Base-by-base conservation (phyloP, 2,888 invertebrate species). In the Iselma pallidipennis region DNA sequence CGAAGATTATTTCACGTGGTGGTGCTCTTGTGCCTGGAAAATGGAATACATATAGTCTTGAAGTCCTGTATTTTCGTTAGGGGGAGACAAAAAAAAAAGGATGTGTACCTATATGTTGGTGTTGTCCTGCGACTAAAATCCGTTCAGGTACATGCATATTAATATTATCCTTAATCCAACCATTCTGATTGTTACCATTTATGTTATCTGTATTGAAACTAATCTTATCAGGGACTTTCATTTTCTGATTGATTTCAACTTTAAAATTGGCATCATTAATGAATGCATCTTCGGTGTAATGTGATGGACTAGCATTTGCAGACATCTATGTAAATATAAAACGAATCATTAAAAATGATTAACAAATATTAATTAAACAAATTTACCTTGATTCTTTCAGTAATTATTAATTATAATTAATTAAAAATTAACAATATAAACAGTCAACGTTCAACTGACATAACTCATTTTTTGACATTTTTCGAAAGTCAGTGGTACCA, bases 71-170 rank as follows among this genome's bases (percentile, higher is more conserved):
- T n/a, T n/a, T n/a, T n/a, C n/a, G n/a, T n/a, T n/a, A n/a, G n/a
- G n/a, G n/a, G n/a, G n/a, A n/a, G n/a, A n/a, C n/a, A n/a, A n/a
- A n/a, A n/a, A n/a, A n/a, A n/a, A n/a, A n/a, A n/a, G 10, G 28
- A 49, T 6, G 37, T 73, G 76, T 78, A 86, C 87, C 87, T 76
- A 87, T 74, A 79, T 88, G 88, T 78, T 89, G 88, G 74, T 88
- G 88, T 80, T 89, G 88, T 78, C 96, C 96, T 73, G 91, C 87
- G 50, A 96, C 91, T 70, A 96, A 85, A 79, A 97, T 96, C 77
- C 95, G 88, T 76, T 96, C 96, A 2, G 96, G 96, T 33, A 97
- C 96, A 77, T 91, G 91, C 96, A 96, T 96, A 72, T 91, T 90
- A 80, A 92, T 89, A 82, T 91, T 91, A 72, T 93, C 92, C 77